Evolutionary conservation across 2,113 vertebrate species (phyloP).

Genomic region (Poeciliopsis prolifica): DNA sequence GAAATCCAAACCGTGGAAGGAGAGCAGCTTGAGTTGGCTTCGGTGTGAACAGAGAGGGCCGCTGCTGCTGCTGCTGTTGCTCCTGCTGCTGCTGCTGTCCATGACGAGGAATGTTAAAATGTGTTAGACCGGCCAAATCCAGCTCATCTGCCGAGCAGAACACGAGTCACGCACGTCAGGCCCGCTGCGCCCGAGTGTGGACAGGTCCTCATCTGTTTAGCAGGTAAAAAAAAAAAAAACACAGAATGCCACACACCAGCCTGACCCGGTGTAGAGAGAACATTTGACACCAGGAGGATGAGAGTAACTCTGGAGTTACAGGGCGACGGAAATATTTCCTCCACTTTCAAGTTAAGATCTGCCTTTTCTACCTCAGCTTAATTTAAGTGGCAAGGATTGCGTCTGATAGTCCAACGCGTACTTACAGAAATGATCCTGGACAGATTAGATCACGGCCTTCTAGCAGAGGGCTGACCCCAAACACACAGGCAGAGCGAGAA

Average conservation of each 20-base stretch:
- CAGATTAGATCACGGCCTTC: not conserved
- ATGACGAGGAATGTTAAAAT: constrained; percentile 81
- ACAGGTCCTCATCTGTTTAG: constrained; percentile 41
- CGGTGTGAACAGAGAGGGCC: constrained; percentile 22
- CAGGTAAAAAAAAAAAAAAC: constrained; percentile 59
- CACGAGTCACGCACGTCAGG: constrained; percentile 24
- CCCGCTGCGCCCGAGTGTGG: constrained; percentile 28
- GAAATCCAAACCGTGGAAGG: constrained; percentile 4
- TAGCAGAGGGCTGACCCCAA: not conserved
- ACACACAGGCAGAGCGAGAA: not conserved
- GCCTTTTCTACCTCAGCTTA: not conserved
- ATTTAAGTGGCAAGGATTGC: not conserved
- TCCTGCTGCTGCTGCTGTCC: constrained; percentile 67
- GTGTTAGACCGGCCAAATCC: constrained; percentile 74
- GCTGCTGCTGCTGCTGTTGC: constrained; percentile 53
- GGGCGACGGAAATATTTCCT: not conserved
- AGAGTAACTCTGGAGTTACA: no score
- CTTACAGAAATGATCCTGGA: not conserved
- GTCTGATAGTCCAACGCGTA: not conserved
- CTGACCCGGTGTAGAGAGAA: not conserved
- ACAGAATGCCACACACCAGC: not conserved
- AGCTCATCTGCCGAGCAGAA: constrained; percentile 76
- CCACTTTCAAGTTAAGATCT: not conserved
- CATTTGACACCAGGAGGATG: no score
- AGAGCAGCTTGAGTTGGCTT: constrained; percentile 16